Percentiles rank a stretch among this genome's conserved stretches.
Evolutionary conservation across 2,888 invertebrate genomes (phyloP).

Genomic region (Lymantria monacha): DNA sequence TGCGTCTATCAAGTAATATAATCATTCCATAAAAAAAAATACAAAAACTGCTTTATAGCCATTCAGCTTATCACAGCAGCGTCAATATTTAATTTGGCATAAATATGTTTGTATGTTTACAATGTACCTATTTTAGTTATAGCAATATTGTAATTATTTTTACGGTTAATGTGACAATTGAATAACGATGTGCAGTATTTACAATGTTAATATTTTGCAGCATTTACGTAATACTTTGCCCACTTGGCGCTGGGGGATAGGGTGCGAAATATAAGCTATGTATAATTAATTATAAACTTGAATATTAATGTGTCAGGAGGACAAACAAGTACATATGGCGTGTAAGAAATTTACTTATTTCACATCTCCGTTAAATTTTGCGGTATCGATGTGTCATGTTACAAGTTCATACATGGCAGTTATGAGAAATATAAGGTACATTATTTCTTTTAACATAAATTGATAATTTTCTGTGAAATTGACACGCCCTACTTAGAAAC

Average conservation of each 20-base stretch:
- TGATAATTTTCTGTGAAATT: neutral
- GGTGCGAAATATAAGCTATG: constrained; percentile 3
- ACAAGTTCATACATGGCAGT: constrained; percentile 3
- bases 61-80: neutral
- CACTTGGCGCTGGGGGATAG: neutral
- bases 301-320: neutral
- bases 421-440: neutral
- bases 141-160: neutral
- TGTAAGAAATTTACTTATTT: neutral
- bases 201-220: neutral
- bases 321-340: neutral
- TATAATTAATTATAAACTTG: constrained; percentile 1
- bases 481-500: constrained; percentile 3
- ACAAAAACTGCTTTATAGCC: neutral
- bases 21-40: neutral
- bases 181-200: neutral
- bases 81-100: neutral
- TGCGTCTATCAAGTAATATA: neutral
- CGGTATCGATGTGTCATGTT: constrained; percentile 1
- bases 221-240: neutral
- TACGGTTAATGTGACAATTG: neutral
- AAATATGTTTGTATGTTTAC: neutral
- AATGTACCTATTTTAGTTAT: neutral
- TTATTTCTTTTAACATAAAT: constrained; percentile 1
- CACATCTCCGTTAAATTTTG: neutral